Evolutionary conservation across 2,113 vertebrate genomes (phyloP).

Genomic region (Trochalopteron elliotii): DNA sequence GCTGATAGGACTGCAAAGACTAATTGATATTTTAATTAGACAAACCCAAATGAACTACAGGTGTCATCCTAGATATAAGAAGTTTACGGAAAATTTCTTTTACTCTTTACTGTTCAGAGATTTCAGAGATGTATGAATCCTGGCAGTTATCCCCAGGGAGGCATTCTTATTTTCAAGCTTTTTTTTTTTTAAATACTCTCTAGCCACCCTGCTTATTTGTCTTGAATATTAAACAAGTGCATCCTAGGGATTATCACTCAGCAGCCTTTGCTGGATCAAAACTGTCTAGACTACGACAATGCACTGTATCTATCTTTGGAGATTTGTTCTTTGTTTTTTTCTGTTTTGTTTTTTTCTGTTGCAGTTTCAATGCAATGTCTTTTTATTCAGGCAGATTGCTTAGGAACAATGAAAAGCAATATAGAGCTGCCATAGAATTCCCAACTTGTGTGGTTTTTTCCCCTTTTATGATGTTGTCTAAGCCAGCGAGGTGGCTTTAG

Average conservation of each 20-base stretch:
- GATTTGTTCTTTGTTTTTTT: background rate
- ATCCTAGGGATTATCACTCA: background rate
- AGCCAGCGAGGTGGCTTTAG: background rate
- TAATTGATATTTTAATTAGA: constrained; percentile 47
- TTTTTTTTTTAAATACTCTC: background rate
- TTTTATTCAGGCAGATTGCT: background rate
- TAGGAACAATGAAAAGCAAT: background rate
- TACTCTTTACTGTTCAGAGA: background rate
- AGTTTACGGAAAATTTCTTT: background rate
- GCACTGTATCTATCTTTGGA: background rate
- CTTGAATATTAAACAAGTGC: constrained; percentile 15
- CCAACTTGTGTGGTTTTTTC: background rate
- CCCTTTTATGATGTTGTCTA: background rate
- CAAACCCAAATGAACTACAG: background rate
- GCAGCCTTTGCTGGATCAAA: background rate
- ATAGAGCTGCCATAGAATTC: background rate
- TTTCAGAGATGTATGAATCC: background rate
- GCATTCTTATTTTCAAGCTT: background rate
- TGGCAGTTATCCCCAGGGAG: background rate
- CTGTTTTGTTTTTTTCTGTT: background rate
- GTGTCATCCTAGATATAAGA: background rate
- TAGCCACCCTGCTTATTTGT: background rate
- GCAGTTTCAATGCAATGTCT: background rate
- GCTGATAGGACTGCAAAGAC: background rate
- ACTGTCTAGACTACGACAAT: background rate